Conservation (phyloP, 2,113 vertebrate species). For the Sinosuthora webbiana region DNA sequence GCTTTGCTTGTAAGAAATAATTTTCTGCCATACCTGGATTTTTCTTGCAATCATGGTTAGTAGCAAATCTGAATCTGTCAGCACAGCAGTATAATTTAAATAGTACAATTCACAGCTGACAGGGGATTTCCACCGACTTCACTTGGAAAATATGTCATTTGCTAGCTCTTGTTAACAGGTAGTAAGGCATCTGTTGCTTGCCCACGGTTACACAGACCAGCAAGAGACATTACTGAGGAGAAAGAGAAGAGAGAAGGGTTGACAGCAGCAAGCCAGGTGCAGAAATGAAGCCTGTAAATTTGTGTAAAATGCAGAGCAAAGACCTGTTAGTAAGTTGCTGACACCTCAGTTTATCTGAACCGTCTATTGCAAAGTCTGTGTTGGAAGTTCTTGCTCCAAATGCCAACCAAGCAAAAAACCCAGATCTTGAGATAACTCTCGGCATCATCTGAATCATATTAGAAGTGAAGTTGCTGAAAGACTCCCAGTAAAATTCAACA, state of each 20-base stretch:
- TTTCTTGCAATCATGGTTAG: conserved; percentile 39
- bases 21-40: conserved; percentile 40
- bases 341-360: neutral
- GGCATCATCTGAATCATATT: neutral
- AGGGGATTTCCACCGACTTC: conserved; percentile 62
- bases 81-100: conserved; percentile 62
- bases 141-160: conserved; percentile 61
- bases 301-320: neutral
- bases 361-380: neutral
- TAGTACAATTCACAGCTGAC: conserved; percentile 54
- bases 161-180: conserved; percentile 51
- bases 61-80: conserved; percentile 64
- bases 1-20: conserved; percentile 3
- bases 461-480: neutral
- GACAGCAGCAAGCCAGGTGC: neutral
- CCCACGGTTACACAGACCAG: neutral
- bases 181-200: conserved; percentile 43
- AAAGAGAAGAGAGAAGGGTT: neutral
- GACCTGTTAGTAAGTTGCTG: neutral
- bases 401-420: neutral
- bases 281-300: conserved; percentile 7
- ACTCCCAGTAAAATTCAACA: neutral
- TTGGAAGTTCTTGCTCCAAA: neutral
- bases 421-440: neutral
- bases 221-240: neutral